phyloP scores from a whole-genome alignment of 2,888 invertebrate genomes.

The Nipponacmea schrenckii region DNA sequence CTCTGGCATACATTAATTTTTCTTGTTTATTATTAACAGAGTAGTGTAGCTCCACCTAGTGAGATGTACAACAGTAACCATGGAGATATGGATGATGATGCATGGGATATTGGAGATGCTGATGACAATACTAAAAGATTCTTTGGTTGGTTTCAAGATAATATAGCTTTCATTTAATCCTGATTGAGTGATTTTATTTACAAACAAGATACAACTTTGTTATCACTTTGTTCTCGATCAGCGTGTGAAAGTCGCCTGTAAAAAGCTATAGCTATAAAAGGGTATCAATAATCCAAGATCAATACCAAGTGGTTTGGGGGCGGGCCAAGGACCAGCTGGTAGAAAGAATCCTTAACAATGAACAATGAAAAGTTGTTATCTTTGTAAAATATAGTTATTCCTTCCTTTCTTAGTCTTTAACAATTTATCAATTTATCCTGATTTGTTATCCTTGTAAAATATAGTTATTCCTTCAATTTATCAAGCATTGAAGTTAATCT shows the following conservation, averaged over 20 bases:
- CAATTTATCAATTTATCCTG: too few species aligned
- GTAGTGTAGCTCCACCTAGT: constrained; percentile 11
- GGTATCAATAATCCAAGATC: too few species aligned
- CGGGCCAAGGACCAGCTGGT: too few species aligned
- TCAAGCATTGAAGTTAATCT: too few species aligned
- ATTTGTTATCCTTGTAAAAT: neutral
- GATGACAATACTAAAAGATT: constrained; percentile 72
- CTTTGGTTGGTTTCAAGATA: constrained; percentile 67
- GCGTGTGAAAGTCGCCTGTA: too few species aligned
- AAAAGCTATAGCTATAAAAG: too few species aligned
- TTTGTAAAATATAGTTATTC: too few species aligned
- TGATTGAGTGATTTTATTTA: neutral
- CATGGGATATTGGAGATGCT: constrained; percentile 70
- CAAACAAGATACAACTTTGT: too few species aligned
- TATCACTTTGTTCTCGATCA: neutral
- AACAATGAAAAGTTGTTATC: too few species aligned
- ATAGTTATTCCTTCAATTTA: neutral
- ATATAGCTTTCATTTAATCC: neutral
- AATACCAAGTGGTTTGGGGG: too few species aligned
- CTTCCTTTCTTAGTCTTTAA: constrained; percentile 13
- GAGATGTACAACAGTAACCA: constrained; percentile 17
- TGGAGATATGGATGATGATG: constrained; percentile 26
- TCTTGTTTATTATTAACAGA: neutral
- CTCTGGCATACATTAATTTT: too few species aligned
- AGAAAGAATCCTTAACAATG: too few species aligned